Evolutionary conservation across 2,797 vertebrate genomes (phyloP).

Genomic region (Linurgus olivaceus): DNA sequence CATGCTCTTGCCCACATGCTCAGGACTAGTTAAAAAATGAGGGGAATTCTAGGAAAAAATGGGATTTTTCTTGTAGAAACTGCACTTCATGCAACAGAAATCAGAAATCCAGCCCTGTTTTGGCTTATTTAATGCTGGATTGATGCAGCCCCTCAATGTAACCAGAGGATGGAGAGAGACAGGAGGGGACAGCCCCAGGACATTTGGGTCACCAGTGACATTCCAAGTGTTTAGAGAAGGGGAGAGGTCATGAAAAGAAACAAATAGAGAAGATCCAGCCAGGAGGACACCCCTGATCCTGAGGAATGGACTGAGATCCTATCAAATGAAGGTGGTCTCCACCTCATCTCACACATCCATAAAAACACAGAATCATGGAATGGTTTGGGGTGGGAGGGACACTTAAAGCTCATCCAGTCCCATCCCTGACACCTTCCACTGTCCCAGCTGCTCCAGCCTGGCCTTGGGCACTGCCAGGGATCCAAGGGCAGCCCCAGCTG

Average conservation of each 20-base stretch:
- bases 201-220: background rate
- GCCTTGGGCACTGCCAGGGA: background rate
- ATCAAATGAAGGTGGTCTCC: background rate
- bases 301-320: background rate
- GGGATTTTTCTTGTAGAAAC: background rate
- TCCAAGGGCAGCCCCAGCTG: background rate
- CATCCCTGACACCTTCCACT: background rate
- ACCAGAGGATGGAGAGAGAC: background rate
- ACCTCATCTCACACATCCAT: background rate
- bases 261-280: background rate
- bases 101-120: background rate
- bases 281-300: background rate
- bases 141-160: background rate
- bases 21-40: background rate
- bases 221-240: background rate
- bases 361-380: background rate
- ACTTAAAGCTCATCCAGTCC: background rate
- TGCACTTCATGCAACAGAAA: background rate
- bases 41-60: background rate
- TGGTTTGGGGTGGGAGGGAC: background rate
- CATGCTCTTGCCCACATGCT: fast-evolving
- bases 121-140: background rate
- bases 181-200: fast-evolving
- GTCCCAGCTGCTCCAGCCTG: background rate
- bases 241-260: background rate